Conservation (phyloP, 2,797 vertebrate species). For the Smutsia gigantea region DNA sequence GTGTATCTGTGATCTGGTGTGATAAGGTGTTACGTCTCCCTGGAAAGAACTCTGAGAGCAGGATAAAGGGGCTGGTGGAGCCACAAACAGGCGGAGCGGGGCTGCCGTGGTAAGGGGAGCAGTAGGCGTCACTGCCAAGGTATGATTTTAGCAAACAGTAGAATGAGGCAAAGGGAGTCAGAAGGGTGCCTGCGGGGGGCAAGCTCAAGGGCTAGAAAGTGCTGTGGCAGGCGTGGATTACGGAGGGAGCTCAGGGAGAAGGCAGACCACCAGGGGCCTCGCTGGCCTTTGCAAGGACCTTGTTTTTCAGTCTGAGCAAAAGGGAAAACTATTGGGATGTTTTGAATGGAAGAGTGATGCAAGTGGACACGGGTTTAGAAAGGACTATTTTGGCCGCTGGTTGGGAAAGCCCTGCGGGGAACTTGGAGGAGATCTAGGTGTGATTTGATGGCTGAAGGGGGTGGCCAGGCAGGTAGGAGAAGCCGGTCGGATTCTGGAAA, state of each 20-base stretch:
- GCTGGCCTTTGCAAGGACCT: background rate
- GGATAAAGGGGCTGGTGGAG: background rate
- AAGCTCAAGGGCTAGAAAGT: background rate
- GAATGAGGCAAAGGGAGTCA: background rate
- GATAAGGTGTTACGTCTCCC: background rate
- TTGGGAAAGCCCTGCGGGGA: background rate
- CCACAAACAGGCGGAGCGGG: background rate
- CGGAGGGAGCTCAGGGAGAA: background rate
- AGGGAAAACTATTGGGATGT: background rate
- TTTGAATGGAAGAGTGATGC: background rate
- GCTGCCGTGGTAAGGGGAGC: accelerated
- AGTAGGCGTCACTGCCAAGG: no score
- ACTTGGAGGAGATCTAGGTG: background rate
- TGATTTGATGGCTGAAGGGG: background rate
- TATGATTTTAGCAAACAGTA: background rate
- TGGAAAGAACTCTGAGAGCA: background rate
- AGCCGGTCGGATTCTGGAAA: background rate
- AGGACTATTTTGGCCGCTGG: background rate
- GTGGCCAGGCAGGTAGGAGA: no score
- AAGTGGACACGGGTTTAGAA: background rate
- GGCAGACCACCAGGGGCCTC: background rate
- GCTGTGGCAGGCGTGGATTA: background rate
- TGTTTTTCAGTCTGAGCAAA: background rate
- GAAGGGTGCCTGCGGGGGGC: background rate
- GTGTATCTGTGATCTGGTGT: background rate